Evolutionary conservation across 2,797 vertebrate genomes (phyloP).

Genomic region (Sciaenops ocellatus): DNA sequence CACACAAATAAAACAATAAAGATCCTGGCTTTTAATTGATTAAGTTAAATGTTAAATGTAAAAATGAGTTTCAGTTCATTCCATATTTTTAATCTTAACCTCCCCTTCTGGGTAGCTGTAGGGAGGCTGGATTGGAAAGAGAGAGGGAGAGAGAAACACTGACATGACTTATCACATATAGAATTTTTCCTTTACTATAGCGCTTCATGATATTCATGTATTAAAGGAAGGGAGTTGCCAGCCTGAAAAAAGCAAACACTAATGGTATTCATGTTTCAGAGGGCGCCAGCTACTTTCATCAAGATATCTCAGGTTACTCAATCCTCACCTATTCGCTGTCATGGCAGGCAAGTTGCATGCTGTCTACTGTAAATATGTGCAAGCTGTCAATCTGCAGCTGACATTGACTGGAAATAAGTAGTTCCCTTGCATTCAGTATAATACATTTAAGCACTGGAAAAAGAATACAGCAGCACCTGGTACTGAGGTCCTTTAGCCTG

Average conservation of each 20-base stretch:
- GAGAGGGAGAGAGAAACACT: constrained; percentile 8
- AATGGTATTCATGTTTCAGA: constrained; percentile 56
- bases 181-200: constrained; percentile 34
- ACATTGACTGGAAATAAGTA: constrained; percentile 41
- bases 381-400: constrained; percentile 46
- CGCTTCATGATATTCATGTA: constrained; percentile 41
- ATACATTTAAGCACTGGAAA: constrained; percentile 16
- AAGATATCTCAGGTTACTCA: constrained; percentile 50
- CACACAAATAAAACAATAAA: constrained; percentile 47
- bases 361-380: constrained; percentile 54
- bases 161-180: constrained; percentile 54
- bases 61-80: constrained; percentile 23
- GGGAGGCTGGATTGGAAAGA: constrained; percentile 20
- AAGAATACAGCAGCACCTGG: constrained; percentile 16
- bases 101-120: constrained; percentile 8
- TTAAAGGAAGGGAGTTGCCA: constrained; percentile 31
- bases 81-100: constrained; percentile 40
- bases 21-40: constrained; percentile 31
- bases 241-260: constrained; percentile 30
- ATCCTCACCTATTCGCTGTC: constrained; percentile 36
- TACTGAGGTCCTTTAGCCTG: constrained; percentile 33
- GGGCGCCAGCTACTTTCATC: constrained; percentile 47
- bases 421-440: constrained; percentile 21
- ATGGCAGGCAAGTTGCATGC: constrained; percentile 24
- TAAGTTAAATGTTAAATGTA: constrained; percentile 21